Evolutionary conservation across 2,888 invertebrate species (phyloP), one percentile per base, ranked within the genome.

Genomic region (Chrysolina oricalcia): DNA sequence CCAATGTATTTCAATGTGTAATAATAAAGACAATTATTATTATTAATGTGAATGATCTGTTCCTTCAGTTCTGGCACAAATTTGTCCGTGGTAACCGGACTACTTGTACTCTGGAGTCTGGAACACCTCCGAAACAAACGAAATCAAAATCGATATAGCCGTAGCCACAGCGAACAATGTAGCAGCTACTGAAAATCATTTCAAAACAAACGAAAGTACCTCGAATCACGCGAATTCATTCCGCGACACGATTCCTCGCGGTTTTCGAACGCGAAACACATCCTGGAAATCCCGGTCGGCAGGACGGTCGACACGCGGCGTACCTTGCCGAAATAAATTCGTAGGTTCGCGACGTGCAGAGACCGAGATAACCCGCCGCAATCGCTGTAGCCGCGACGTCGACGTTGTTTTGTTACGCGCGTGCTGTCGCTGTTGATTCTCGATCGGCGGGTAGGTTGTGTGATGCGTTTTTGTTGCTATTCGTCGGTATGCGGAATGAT

Each of bases 251-350:
- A 59, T 59, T 59, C 27, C 59, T 59, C n/a, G 27, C 53, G 19
- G 21, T 59, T 59, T 53, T 27, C 27, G 4, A 59, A 59, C 15
- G 13, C n/a, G 27, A 53, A 53, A 53, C 53, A 11, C 59, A 59
- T 59, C 59, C 59, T 35, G n/a, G 15, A 59, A 59, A 59, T 59
- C 59, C 59, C 35, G 27, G 27, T 27, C n/a, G 27, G 59, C 59
- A 35, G n/a, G 59, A 59, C 59, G 59, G 59, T 35, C 74, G 74
- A 74, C 27, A 63, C 43, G n/a, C 53, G 10, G 67, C 74, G 74
- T 74, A 74, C 62, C 65, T 74, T 64, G 65, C 74, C 74, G 74
- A 74, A 71, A 71, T 74, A 70, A 73, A 62, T 53, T 48, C 67
- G 48, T 67, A 27, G 66, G 40, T 21, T 50, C 41, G 63, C 41